Evolutionary conservation across 2,797 vertebrate genomes (phyloP).

Genomic region (Anguilla anguilla): DNA sequence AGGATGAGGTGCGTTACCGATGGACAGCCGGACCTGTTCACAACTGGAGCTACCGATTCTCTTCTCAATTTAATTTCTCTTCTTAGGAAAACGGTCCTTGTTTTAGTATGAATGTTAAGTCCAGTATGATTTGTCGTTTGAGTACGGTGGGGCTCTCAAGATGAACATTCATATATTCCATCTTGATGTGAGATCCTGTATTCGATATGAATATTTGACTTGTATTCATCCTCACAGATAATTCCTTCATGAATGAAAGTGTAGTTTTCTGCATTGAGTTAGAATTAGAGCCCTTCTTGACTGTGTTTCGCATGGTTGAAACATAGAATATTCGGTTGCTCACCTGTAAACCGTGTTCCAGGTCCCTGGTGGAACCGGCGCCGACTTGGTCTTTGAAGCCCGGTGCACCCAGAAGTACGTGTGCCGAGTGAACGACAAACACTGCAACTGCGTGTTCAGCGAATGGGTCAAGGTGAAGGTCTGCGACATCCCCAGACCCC

Average conservation of each 20-base stretch:
- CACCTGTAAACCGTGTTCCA: slow-evolving; percentile 31
- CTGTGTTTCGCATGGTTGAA: neutral
- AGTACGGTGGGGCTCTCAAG: neutral
- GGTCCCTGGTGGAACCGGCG: slow-evolving; percentile 69
- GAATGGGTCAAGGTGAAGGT: slow-evolving; percentile 84
- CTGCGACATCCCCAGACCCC: slow-evolving; percentile 61
- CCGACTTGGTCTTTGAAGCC: slow-evolving; percentile 71
- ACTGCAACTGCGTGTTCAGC: slow-evolving; percentile 70
- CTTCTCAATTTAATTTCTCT: neutral
- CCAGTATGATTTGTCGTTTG: neutral
- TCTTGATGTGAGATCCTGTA: neutral
- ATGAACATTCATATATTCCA: neutral
- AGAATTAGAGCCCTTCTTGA: neutral
- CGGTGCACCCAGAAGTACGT: slow-evolving; percentile 69
- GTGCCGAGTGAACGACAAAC: slow-evolving; percentile 77
- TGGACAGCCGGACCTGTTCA: neutral
- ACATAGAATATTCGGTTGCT: neutral
- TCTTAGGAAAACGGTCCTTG: neutral
- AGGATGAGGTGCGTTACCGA: slow-evolving; percentile 55
- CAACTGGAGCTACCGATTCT: neutral
- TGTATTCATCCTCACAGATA: neutral
- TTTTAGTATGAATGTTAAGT: neutral
- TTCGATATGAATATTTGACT: neutral
- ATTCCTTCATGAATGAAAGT: neutral
- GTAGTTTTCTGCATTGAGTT: neutral